phyloP scores from a whole-genome alignment of 2,888 invertebrate genomes.

The Polietes domitor region DNA sequence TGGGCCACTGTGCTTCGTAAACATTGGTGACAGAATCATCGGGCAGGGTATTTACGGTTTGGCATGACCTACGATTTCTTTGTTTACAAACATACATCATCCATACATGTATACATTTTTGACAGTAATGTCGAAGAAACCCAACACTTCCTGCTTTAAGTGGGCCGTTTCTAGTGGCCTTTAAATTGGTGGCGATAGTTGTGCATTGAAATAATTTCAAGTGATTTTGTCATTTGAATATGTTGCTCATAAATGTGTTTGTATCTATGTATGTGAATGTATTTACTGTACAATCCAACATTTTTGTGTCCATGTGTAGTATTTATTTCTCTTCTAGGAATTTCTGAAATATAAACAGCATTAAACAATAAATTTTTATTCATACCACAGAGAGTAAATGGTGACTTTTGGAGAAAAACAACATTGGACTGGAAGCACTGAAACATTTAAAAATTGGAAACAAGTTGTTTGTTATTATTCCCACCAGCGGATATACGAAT shows the following conservation, averaged over 20 bases:
- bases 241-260: constrained; percentile 4
- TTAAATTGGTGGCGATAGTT: background rate
- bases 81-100: background rate
- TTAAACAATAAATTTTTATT: background rate
- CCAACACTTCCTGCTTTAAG: constrained; percentile 51
- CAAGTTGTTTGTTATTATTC: too few relatives aligned
- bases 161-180: background rate
- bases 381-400: background rate
- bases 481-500: too few relatives aligned
- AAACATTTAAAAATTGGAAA: background rate
- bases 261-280: background rate
- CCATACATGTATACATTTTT: too few relatives aligned
- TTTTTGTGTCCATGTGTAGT: background rate
- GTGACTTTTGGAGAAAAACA: background rate
- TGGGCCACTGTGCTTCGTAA: too few relatives aligned
- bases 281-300: background rate
- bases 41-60: too few relatives aligned
- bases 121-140: constrained; percentile 38
- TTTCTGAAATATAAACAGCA: constrained; percentile 58
- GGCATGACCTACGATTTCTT: background rate
- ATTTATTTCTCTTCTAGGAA: constrained; percentile 48
- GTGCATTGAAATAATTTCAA: constrained; percentile 36
- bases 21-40: too few relatives aligned
- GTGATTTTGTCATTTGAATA: constrained; percentile 26
- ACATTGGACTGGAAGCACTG: background rate